These are phyloP conservation scores for Anguilla marmorata DNA, from an alignment of 2,797 vertebrate species.

Conservation along the genomic window DNA sequence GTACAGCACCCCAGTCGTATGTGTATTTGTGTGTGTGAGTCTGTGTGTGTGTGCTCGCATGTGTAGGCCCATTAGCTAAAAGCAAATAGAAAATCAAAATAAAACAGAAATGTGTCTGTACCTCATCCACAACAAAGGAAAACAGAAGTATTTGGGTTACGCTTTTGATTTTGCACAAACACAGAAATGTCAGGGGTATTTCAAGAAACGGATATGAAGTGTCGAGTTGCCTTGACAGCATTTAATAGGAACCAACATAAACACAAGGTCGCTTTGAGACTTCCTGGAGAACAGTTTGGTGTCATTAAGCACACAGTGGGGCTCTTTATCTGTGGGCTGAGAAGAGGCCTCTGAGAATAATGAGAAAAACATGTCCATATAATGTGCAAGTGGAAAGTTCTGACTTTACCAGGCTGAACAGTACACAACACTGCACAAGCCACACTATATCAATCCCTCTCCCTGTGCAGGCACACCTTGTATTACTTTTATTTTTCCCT, in stretches of 20 bases:
- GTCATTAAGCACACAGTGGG: slow-evolving; percentile 12
- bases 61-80: neutral
- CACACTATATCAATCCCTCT: neutral
- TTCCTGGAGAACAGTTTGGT: slow-evolving; percentile 3
- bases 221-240: slow-evolving; percentile 9
- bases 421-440: neutral
- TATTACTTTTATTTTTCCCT: neutral
- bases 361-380: slow-evolving; percentile 2
- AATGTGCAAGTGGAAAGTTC: neutral
- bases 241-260: slow-evolving; percentile 5
- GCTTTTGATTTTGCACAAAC: neutral
- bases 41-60: neutral
- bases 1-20: no score
- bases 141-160: neutral
- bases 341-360: neutral
- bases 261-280: slow-evolving; percentile 14
- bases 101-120: neutral
- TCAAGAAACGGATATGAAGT: neutral
- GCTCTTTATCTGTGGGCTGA: slow-evolving; percentile 7
- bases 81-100: neutral
- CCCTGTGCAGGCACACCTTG: neutral
- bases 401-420: neutral
- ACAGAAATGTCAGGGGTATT: neutral
- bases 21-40: neutral
- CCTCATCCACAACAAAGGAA: neutral